phyloP scores from a whole-genome alignment of 2,797 vertebrate species.

The Iguana delicatissima region DNA sequence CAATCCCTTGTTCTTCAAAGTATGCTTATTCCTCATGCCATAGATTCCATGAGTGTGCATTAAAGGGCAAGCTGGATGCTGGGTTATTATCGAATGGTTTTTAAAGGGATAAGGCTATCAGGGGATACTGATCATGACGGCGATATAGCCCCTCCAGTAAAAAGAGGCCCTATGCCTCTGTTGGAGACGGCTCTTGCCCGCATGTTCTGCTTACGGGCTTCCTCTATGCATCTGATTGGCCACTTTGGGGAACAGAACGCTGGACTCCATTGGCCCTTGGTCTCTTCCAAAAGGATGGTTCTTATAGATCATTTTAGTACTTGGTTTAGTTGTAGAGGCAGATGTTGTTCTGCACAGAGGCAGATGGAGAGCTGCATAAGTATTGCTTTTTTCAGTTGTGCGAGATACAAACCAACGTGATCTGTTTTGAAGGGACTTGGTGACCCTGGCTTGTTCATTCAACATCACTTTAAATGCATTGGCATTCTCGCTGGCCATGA shows the following conservation, averaged over 20 bases:
- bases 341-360: background rate
- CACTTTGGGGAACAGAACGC: background rate
- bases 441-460: background rate
- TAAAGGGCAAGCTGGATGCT: background rate
- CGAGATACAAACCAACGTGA: background rate
- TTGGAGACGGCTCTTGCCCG: background rate
- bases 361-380: background rate
- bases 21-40: background rate
- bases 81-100: background rate
- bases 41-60: background rate
- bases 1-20: background rate
- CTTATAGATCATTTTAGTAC: background rate
- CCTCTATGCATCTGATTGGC: background rate
- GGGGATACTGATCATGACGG: background rate
- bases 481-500: background rate
- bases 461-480: rapidly evolving
- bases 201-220: background rate
- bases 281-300: background rate
- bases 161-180: background rate
- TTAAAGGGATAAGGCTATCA: background rate
- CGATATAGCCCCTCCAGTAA: background rate
- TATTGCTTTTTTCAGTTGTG: background rate
- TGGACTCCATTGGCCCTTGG: background rate
- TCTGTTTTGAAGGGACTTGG: background rate
- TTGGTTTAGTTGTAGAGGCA: background rate